Base-by-base conservation (phyloP, 2,888 invertebrate species). In the Cephus sareptanus region DNA sequence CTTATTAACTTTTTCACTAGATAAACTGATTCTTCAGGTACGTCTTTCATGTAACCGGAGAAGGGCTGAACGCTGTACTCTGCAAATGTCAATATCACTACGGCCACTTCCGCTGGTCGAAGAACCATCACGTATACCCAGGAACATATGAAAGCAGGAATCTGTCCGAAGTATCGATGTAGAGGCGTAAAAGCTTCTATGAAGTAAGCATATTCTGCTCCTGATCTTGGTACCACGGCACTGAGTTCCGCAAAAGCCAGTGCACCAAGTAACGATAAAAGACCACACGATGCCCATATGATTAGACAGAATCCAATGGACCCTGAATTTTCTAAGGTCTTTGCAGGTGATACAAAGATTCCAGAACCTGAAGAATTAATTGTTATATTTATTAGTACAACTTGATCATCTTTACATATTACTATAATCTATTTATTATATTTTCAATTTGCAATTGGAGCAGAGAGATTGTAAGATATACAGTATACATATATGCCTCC, bases 301-400 rank as follows among this genome's bases (percentile, higher is more conserved):
- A 97, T 92, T 11, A 97, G 92, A 85, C 96, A 96, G 86, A 96
- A 92, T 3, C 95, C 97, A 2, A 97, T 94, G 11, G 97, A 97
- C 69, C 97, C 97, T 0, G 96, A 95, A 84, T 95, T 93, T 84
- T 94, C 92, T 56, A 97, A 92, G 0, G 97, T 97, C 11, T 95
- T 95, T 4, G 95, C 94, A 1, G 97, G 96, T 0, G 97, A 96
- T 11, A 97, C 95, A 88, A 98, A 98, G 81, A 97, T 97, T 76
- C 97, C 97, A 12, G 97, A 97, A 73, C 94, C 93, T 93, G 84
- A 11, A 84, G 82, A 79, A 76, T 40, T 40, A 79, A 76, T 40
- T 40, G 4, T 40, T 40, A 40, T 40, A 40, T 40, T 40, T 23
- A 40, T 40, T 40, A 40, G 40, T 40, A 40, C 0, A 15, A 40